These are phyloP conservation scores for Theristicus caerulescens DNA, from an alignment of 2,113 vertebrate species.

Conservation along the genomic window DNA sequence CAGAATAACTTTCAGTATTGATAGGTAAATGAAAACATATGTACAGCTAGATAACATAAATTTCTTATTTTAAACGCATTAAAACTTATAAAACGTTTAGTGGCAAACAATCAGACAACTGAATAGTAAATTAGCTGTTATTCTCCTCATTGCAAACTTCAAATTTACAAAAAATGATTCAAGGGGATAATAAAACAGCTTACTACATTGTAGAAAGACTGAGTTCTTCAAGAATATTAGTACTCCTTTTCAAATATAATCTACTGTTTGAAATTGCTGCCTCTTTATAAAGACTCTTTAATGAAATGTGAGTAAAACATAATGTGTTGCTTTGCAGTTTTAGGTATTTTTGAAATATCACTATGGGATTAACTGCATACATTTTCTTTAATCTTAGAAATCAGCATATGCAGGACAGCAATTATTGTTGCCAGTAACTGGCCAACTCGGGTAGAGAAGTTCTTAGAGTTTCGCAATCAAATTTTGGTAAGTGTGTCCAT, in stretches of 20 bases:
- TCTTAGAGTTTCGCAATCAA: conserved; percentile 59
- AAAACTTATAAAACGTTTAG: not conserved
- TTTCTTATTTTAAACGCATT: not conserved
- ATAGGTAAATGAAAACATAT: not conserved
- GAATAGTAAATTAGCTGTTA: not conserved
- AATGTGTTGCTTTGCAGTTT: not conserved
- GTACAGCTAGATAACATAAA: not conserved
- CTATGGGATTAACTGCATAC: not conserved
- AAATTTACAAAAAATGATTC: not conserved
- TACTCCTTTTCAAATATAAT: not conserved
- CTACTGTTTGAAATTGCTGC: not conserved
- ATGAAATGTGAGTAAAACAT: not conserved
- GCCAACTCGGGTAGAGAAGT: conserved; percentile 58
- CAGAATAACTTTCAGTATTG: not conserved
- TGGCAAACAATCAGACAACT: not conserved
- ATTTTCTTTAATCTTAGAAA: conserved; percentile 50
- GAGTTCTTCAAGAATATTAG: not conserved
- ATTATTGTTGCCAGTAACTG: conserved; percentile 46
- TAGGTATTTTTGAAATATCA: not conserved
- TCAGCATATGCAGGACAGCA: conserved; percentile 13
- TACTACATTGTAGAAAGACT: not conserved
- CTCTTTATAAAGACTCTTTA: not conserved
- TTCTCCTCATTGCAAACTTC: not conserved
- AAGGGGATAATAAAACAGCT: not conserved
- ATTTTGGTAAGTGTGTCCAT: conserved; percentile 42